These are phyloP conservation scores for Cetoscarus ocellatus DNA, from an alignment of 2,797 vertebrate genomes.

Conservation along the genomic window DNA sequence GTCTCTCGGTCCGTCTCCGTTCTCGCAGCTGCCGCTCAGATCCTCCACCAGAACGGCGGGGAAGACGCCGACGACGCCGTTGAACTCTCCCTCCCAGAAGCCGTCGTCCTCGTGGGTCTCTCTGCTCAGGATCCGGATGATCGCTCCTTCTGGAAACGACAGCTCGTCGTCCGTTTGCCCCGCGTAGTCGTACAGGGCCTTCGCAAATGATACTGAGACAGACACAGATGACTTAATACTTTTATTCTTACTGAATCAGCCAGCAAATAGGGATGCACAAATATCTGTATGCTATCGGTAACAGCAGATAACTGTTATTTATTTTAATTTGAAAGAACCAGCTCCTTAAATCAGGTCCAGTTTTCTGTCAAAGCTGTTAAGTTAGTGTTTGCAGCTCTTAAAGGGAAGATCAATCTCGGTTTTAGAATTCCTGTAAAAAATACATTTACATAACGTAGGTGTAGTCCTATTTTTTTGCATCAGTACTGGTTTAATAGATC, in stretches of 20 bases:
- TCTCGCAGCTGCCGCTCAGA: constrained; percentile 82
- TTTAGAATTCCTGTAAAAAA: too few relatives aligned
- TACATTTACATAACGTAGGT: too few relatives aligned
- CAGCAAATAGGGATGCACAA: too few relatives aligned
- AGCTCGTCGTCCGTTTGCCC: constrained; percentile 94
- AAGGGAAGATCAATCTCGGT: too few relatives aligned
- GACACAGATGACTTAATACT: not conserved
- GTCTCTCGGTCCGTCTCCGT: constrained; percentile 82
- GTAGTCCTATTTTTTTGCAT: too few relatives aligned
- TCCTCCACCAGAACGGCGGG: constrained; percentile 95
- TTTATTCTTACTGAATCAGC: not conserved
- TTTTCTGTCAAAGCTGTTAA: too few relatives aligned
- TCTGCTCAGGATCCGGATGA: constrained; percentile 95
- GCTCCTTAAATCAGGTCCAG: too few relatives aligned
- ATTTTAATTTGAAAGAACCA: too few relatives aligned
- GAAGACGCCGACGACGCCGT: constrained; percentile 90
- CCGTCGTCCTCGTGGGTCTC: constrained; percentile 97
- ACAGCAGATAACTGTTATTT: too few relatives aligned
- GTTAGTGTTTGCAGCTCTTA: too few relatives aligned
- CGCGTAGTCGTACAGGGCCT: constrained; percentile 96
- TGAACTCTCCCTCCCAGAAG: constrained; percentile 98
- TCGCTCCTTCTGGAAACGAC: constrained; percentile 95
- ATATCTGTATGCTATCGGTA: too few relatives aligned
- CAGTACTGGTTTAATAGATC: too few relatives aligned
- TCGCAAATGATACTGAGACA: constrained; percentile 91